Conservation (phyloP, 2,113 vertebrate genomes). For the Tursiops truncatus region DNA sequence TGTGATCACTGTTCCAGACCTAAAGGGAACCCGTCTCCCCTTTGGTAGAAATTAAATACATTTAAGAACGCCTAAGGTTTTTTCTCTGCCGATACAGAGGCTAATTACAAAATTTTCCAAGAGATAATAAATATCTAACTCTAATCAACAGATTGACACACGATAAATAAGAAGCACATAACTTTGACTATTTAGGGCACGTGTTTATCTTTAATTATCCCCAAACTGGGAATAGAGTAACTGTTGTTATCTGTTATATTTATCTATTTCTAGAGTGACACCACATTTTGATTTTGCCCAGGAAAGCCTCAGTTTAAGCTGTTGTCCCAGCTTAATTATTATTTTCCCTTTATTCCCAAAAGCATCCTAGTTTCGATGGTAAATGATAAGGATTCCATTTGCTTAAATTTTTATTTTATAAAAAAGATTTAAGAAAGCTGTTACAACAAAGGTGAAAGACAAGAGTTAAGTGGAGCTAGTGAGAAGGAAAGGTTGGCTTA, state of each 20-base stretch:
- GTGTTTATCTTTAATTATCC: conserved; percentile 71
- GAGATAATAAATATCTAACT: conserved; percentile 77
- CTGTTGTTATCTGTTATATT: background rate
- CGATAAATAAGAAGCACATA: conserved; percentile 68
- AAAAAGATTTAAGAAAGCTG: conserved; percentile 6
- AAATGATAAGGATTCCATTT: background rate
- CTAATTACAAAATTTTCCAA: conserved; percentile 70
- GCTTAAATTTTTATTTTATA: conserved; percentile 37
- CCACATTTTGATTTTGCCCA: conserved; percentile 30
- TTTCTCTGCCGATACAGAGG: conserved; percentile 66
- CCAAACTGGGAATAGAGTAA: conserved; percentile 55
- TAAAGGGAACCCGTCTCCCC: conserved; percentile 68
- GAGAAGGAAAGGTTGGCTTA: background rate
- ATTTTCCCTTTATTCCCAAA: conserved; percentile 17
- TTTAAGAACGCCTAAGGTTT: conserved; percentile 66
- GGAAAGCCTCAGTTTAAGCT: background rate
- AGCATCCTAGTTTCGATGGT: conserved; percentile 3
- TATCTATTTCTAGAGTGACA: conserved; percentile 46
- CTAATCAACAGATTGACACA: conserved; percentile 72
- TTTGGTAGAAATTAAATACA: conserved; percentile 74
- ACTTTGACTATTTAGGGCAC: conserved; percentile 52
- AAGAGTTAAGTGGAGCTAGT: background rate
- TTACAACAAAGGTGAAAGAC: background rate
- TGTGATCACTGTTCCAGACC: conserved; percentile 85
- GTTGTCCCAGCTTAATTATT: conserved; percentile 46